Percentiles rank a stretch among this genome's conserved stretches.
phyloP scores from a whole-genome alignment of 2,113 vertebrate species.

The Aplodontia rufa region DNA sequence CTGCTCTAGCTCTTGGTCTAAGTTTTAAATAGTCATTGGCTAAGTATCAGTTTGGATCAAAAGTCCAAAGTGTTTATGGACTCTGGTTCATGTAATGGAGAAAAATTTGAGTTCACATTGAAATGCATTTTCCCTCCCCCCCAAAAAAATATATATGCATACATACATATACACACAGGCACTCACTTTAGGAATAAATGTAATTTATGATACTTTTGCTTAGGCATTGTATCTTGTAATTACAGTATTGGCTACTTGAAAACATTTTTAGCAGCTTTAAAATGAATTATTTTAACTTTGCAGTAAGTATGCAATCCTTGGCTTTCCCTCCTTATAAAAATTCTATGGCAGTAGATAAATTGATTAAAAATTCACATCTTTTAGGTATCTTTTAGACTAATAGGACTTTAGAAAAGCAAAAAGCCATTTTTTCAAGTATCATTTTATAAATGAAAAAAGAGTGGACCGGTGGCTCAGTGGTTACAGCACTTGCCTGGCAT shows the following conservation, averaged over 20 bases:
- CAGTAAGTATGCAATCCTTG: background rate
- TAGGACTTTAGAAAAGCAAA: background rate
- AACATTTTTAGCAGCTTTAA: slow-evolving; percentile 35
- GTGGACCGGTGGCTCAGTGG: too few species aligned
- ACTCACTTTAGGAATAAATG: background rate
- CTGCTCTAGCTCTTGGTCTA: slow-evolving; percentile 14
- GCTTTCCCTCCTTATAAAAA: background rate
- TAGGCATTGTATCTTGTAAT: background rate
- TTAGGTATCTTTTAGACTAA: background rate
- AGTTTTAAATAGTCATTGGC: slow-evolving; percentile 37
- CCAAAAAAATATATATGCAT: background rate
- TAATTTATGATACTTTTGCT: background rate
- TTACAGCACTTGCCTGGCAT: too few species aligned
- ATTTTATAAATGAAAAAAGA: background rate
- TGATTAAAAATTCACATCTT: slow-evolving; percentile 7
- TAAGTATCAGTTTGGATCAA: slow-evolving; percentile 24
- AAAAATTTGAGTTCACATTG: slow-evolving; percentile 40
- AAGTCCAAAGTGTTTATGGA: slow-evolving; percentile 21
- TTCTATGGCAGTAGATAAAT: background rate
- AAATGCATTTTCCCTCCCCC: slow-evolving; percentile 9
- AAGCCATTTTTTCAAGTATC: background rate
- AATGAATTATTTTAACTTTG: background rate
- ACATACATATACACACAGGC: too few species aligned
- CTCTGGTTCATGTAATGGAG: slow-evolving; percentile 2
- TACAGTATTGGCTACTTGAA: slow-evolving; percentile 11